Evolutionary conservation across 2,888 invertebrate species (phyloP), one percentile per base, ranked within the genome.

Genomic region (Drosophila monieri): DNA sequence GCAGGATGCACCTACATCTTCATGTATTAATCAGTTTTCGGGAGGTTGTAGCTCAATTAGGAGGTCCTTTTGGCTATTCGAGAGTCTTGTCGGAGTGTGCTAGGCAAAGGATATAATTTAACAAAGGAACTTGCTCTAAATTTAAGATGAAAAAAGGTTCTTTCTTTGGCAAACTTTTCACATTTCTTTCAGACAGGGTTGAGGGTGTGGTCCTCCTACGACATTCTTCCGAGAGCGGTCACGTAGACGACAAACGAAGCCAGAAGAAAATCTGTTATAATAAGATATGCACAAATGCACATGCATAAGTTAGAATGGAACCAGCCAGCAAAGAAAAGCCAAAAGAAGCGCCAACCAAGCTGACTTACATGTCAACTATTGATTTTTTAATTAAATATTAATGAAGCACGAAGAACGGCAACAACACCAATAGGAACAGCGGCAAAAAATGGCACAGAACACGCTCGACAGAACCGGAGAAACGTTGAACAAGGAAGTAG

Each of bases 381-480:
- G 88, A 89, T 89, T 89, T 89, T 89, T 86, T 80, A 88, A 90
- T 88, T 88, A 85, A 88, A 88, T 89, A 89, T 89, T 88, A 85
- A 85, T 88, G 88, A 85, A 83, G 84, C 84, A 86, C 84, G 71
- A 77, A 62, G 77, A 77, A 81, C 69, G 49, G 43, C 56, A 57
- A 51, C 65, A 55, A 21, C 52, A 39, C 15, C 49, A 39, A 25
- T 30, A 43, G 23, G 15, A 53, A 30, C 21, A 51, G 37, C 35
- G 30, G 56, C 25, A 41, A 62, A 69, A 74, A 68, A 57, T 55
- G 55, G 60, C 73, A 60, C 67, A 56, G 57, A 56, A 54, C 56
- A 61, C 53, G 71, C 54, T 49, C 74, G 37, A 48, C 54, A 58
- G 51, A 52, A 53, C 44, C 23, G n/a, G 53, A 14, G 59, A 68